These are phyloP conservation scores for Morpho achilles DNA, from an alignment of 2,888 invertebrate species.

Conservation along the genomic window DNA sequence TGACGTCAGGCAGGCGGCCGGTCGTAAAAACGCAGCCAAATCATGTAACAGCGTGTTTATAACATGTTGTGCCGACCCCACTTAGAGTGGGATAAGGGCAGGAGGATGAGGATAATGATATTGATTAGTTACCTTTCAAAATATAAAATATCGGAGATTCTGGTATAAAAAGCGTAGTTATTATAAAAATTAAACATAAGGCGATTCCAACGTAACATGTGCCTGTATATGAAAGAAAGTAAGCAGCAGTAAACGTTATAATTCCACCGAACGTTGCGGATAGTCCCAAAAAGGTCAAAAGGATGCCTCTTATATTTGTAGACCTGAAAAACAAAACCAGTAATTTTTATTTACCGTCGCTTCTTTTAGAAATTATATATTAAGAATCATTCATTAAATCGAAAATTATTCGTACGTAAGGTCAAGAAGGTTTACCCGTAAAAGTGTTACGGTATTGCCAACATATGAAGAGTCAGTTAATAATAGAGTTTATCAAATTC, in stretches of 20 bases:
- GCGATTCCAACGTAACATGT: slow-evolving; percentile 33
- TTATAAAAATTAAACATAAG: slow-evolving; percentile 27
- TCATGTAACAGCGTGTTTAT: too few relatives aligned
- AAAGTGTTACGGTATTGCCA: too few relatives aligned
- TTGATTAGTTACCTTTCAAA: slow-evolving; percentile 34
- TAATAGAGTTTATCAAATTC: too few relatives aligned
- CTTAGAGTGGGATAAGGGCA: too few relatives aligned
- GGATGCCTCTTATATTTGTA: slow-evolving; percentile 41
- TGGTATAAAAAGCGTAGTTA: slow-evolving; percentile 35
- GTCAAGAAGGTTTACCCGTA: too few relatives aligned
- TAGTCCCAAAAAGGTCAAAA: slow-evolving; percentile 38
- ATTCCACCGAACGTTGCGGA: slow-evolving; percentile 37
- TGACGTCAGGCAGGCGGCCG: too few relatives aligned
- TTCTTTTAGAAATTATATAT: background rate
- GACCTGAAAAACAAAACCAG: slow-evolving; percentile 33
- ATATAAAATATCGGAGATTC: slow-evolving; percentile 46
- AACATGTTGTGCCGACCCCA: too few relatives aligned
- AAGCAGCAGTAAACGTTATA: slow-evolving; percentile 35
- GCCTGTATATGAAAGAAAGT: slow-evolving; percentile 35
- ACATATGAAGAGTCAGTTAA: too few relatives aligned
- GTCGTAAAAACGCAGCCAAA: too few relatives aligned
- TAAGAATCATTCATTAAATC: background rate
- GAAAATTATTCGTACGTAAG: too few relatives aligned
- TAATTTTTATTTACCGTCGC: too few relatives aligned
- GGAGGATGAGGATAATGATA: too few relatives aligned